Conservation (phyloP, 2,113 vertebrate genomes). For the Silurus glanis region DNA sequence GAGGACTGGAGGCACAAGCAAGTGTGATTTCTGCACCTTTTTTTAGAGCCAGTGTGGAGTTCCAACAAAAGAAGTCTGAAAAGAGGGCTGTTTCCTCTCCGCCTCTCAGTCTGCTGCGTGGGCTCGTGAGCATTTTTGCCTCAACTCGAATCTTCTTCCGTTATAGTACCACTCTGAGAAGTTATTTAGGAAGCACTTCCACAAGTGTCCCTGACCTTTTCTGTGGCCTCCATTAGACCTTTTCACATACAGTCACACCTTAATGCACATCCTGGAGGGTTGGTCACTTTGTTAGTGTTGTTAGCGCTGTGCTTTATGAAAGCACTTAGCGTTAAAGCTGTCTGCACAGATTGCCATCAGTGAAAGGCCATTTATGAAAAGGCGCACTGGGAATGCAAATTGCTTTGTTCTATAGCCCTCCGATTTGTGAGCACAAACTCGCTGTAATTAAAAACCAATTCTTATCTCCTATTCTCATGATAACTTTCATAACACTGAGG, state of each 20-base stretch:
- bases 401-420: not conserved
- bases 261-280: constrained; percentile 17
- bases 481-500: not conserved
- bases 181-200: constrained; percentile 2
- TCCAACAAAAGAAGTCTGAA: constrained; percentile 33
- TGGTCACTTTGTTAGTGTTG: constrained; percentile 14
- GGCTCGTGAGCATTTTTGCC: not conserved
- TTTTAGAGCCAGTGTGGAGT: constrained; percentile 11
- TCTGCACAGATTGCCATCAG: not conserved
- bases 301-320: not conserved
- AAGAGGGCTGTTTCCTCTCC: constrained; percentile 6
- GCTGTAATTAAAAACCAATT: not conserved
- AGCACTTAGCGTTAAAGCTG: constrained; percentile 8
- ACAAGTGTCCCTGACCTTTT: constrained; percentile 14
- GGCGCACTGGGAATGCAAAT: not conserved
- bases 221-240: constrained; percentile 10
- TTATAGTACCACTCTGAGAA: constrained; percentile 11
- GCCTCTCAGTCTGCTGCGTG: not conserved
- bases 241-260: not conserved
- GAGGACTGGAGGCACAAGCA: constrained; percentile 50
- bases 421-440: not conserved
- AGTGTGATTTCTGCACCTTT: constrained; percentile 30
- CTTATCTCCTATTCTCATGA: not conserved
- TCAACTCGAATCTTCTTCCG: constrained; percentile 21
- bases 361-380: not conserved